Evolutionary conservation across 2,113 vertebrate genomes (phyloP).

Genomic region (Hippocampus zosterae): DNA sequence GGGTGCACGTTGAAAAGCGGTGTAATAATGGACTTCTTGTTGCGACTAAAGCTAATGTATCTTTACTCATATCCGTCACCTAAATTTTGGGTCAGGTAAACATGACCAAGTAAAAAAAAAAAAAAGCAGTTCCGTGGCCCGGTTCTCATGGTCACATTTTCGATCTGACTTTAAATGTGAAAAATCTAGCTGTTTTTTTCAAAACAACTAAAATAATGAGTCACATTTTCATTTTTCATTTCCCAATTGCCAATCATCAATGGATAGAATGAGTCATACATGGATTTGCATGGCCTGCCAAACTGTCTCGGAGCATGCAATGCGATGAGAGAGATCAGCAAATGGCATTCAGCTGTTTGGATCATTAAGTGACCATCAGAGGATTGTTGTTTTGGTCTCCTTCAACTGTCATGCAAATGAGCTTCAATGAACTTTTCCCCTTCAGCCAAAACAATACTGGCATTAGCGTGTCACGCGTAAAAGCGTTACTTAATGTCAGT

Average conservation of each 20-base stretch:
- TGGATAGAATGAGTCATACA: neutral
- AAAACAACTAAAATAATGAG: neutral
- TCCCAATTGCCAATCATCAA: neutral
- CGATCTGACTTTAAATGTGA: neutral
- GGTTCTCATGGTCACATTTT: neutral
- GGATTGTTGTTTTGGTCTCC: constrained; percentile 36
- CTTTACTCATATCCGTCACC: too few relatives aligned
- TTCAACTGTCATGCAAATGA: constrained; percentile 27
- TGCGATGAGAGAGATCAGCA: constrained; percentile 16
- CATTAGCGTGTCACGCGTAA: constrained; percentile 17
- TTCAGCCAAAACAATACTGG: constrained; percentile 27
- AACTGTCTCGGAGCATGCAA: constrained; percentile 37
- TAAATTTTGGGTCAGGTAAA: too few relatives aligned
- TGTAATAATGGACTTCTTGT: too few relatives aligned
- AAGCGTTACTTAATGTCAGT: constrained; percentile 4
- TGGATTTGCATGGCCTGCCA: constrained; percentile 33
- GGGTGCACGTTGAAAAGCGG: too few relatives aligned
- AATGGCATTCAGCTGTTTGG: constrained; percentile 25
- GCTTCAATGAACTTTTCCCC: constrained; percentile 14
- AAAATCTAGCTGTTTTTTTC: too few relatives aligned
- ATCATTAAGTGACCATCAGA: constrained; percentile 42
- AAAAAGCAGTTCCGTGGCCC: too few relatives aligned
- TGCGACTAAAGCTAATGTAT: too few relatives aligned
- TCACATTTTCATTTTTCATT: neutral
- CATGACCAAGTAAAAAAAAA: too few relatives aligned